These are phyloP conservation scores for Halcyon malimbica DNA, from an alignment of 2,113 vertebrate genomes.

Conservation along the genomic window DNA sequence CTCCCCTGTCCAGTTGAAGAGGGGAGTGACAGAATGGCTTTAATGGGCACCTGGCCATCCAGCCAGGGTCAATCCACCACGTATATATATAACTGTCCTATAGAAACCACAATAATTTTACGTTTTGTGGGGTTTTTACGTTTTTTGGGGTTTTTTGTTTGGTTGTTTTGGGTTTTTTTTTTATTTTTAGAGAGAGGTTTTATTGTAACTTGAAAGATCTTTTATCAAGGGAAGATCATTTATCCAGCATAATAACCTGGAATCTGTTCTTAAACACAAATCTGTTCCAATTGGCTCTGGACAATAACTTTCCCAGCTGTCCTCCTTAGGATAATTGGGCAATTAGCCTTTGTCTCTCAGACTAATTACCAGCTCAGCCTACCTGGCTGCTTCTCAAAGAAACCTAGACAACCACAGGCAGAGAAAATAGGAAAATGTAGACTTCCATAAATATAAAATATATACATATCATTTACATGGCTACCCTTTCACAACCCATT, in stretches of 20 bases:
- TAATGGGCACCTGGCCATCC: accelerated
- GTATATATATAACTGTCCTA: not conserved
- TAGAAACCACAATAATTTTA: not conserved
- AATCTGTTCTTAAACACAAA: conserved; percentile 3
- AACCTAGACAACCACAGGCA: not conserved
- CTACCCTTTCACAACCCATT: not conserved
- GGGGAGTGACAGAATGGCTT: not conserved
- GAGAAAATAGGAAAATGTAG: not conserved
- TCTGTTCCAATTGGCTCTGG: not conserved
- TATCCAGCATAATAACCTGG: not conserved
- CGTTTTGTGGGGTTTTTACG: not conserved
- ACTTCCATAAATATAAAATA: not conserved
- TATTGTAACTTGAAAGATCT: not conserved
- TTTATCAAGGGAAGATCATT: not conserved
- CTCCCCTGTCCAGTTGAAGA: not conserved
- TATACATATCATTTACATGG: not conserved
- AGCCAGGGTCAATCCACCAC: not conserved
- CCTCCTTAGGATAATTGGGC: not conserved
- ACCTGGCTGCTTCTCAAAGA: conserved; percentile 23
- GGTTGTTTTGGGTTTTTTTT: too few species aligned
- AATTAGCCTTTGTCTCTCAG: conserved; percentile 39
- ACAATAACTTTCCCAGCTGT: not conserved
- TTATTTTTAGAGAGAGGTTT: not conserved
- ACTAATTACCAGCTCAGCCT: not conserved
- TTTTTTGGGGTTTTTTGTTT: not conserved